Evolutionary conservation across 2,797 vertebrate genomes (phyloP), one percentile per base, ranked within the genome.

Genomic region (Lates japonicus): DNA sequence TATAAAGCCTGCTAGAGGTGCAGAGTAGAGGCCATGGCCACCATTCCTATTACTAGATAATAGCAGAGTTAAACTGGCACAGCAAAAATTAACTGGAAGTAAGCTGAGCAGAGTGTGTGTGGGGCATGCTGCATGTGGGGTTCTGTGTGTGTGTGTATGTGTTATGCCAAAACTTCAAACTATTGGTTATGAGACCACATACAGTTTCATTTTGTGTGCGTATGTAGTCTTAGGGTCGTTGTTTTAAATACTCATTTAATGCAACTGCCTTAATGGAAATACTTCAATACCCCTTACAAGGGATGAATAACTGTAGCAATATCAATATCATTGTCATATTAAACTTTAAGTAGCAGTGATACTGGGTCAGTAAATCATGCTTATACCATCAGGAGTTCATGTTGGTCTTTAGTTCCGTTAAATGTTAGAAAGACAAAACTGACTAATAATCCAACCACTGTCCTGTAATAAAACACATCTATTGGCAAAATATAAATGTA

Each of bases 41-140:
- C 86, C 80, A 58, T 76, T 70, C 41, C 74, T 25, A 25, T 72
- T 77, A 77, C n/a, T 81, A 85, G 87, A 89, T 85, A 88, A 86
- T 87, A 84, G 83, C 76, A 69, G 62, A 76, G 80, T 86, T 82
- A 80, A 78, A 80, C 42, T 37, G 84, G 54, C 70, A 7, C 80
- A 62, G 80, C n/a, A 71, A 4, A 65, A 62, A 74, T 74, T 49
- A 85, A 75, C 76, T 39, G 62, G 74, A n/a, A 86, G 86, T 52
- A n/a, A 66, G 74, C 78, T 74, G 66, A 49, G 35, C 44, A 37
- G 49, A 42, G 59, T 77, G 57, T 84, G 67, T 17, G 51, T 60
- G 35, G 49, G 55, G 35, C 54, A 19, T 4, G 31, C 10, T 14
- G 46, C n/a, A n/a, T 37, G n/a, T 55, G 57, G 37, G 63, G 37